Conservation (phyloP, 1,140 invertebrate genomes). For the Stenopsyche tienmushanensis region DNA sequence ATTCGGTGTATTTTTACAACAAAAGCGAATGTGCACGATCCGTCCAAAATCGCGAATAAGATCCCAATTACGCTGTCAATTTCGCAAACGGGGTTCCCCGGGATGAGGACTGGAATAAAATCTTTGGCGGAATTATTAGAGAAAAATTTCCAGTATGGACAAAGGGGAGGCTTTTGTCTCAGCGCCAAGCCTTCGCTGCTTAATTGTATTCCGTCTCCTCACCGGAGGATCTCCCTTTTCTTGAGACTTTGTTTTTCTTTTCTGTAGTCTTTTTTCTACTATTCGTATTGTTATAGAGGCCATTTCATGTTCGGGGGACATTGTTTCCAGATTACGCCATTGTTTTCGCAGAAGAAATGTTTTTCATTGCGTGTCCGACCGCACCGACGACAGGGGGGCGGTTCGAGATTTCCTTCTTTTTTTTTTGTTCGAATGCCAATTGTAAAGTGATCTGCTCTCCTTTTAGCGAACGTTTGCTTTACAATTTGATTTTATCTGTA, state of each 20-base stretch:
- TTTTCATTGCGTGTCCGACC: neutral
- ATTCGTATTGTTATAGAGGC: neutral
- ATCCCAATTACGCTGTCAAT: too few relatives aligned
- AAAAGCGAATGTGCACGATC: too few relatives aligned
- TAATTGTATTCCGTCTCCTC: conserved; percentile 13
- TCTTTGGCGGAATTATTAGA: too few relatives aligned
- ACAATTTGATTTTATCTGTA: too few relatives aligned
- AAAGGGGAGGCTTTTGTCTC: conserved; percentile 1
- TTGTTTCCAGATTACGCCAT: conserved; percentile 9
- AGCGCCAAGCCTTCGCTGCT: neutral
- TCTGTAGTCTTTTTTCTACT: neutral
- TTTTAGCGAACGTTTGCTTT: neutral
- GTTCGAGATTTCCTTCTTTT: neutral
- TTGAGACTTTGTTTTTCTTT: conserved; percentile 11
- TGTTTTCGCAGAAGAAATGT: conserved; percentile 4
- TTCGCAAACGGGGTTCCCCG: too few relatives aligned
- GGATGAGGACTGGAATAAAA: too few relatives aligned
- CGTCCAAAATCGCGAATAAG: too few relatives aligned
- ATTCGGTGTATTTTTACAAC: too few relatives aligned
- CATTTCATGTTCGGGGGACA: conserved; percentile 12
- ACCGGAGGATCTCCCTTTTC: neutral
- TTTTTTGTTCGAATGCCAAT: neutral
- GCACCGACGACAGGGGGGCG: too few relatives aligned
- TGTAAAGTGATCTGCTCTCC: neutral
- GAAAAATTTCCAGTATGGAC: neutral